These are phyloP conservation scores for Scaptomyza flava DNA, from an alignment of 2,888 invertebrate species.

Conservation along the genomic window DNA sequence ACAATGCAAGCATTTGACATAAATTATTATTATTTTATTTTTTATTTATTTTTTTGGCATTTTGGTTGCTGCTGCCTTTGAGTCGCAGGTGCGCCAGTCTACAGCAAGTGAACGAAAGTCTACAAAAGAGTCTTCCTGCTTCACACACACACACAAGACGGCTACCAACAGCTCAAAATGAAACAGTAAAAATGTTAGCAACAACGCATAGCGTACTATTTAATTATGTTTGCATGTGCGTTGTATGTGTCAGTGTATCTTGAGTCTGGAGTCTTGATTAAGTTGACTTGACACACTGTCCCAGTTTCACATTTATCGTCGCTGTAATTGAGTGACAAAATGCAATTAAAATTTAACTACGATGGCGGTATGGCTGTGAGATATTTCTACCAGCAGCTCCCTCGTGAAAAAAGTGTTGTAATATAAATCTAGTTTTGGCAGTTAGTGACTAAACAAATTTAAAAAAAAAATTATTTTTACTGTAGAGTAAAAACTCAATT, in stretches of 20 bases:
- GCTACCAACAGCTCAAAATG: conserved; percentile 2
- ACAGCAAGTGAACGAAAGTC: conserved; percentile 52
- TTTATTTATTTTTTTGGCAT: conserved; percentile 17
- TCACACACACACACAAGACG: conserved; percentile 14
- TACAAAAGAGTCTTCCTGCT: conserved; percentile 70
- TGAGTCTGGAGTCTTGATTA: conserved; percentile 31
- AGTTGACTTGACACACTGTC: conserved; percentile 73
- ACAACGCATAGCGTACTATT: conserved; percentile 28
- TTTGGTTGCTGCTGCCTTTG: conserved; percentile 16
- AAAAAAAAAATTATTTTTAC: not conserved
- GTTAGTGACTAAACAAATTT: not conserved
- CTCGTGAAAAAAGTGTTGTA: conserved; percentile 39
- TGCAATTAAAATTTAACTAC: conserved; percentile 65
- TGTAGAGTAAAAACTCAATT: not conserved
- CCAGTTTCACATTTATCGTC: conserved; percentile 64
- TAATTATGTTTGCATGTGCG: conserved; percentile 29
- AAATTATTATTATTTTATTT: conserved; percentile 37
- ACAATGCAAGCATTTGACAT: conserved; percentile 61
- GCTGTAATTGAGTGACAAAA: conserved; percentile 76
- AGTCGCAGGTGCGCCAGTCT: conserved; percentile 51
- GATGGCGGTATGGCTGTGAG: conserved; percentile 12
- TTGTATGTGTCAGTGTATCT: not conserved
- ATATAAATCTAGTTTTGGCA: conserved; percentile 1
- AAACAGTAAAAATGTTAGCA: conserved; percentile 21
- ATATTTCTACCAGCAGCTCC: conserved; percentile 1